Base-by-base conservation (phyloP, 2,888 invertebrate genomes). In the Macrosoma leucophasiata region DNA sequence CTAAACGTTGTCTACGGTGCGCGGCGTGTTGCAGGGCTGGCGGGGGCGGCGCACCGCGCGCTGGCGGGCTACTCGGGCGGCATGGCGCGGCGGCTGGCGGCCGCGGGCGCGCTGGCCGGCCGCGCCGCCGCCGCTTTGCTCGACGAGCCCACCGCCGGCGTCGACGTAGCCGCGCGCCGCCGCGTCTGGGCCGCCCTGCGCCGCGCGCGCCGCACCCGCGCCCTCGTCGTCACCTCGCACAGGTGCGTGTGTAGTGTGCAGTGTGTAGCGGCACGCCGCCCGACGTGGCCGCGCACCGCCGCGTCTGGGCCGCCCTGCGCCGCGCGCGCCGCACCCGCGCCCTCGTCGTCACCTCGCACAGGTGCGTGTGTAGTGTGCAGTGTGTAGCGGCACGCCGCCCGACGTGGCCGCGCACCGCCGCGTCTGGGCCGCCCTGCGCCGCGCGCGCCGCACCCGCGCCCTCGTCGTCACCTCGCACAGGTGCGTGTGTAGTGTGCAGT, bases 61-160 rank as follows among this genome's bases (percentile, higher is more conserved):
- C 50, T 53, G 42, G 52, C 56, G 1, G 48, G 63, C 29, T 89
- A 89, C 59, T 90, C 90, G 47, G 93, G 93, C 3, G 93, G 93
- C 2, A 87, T 92, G 52, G 89, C 92, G 14, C 86, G 93, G 46
- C 88, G 92, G 34, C 49, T 63, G 35, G 46, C 48, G 17, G 46
- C 56, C 10, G 59, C 54, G 8, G 53, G 46, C 17, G 57, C 52
- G 29, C 43, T 58, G 31, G 39, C 46, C 42, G 32, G 41, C 28
- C 47, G 48, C 14, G 90, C 90, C 13, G 86, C 87, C 50, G 35
- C 45, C 13, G 86, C 92, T 27, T 85, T 93, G 41, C 69, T 93
- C 46, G 92, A 92, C 69, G 92, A 92, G 65, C 92, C 91, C 8
- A 89, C 89, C 2, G 86, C 89, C 3, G 90, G 90, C 3, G 90